A percentile compares a stretch with the other conserved stretches of the same genome.
phyloP scores from a whole-genome alignment of 2,113 vertebrate species.

The Rhinolophus ferrumequinum region DNA sequence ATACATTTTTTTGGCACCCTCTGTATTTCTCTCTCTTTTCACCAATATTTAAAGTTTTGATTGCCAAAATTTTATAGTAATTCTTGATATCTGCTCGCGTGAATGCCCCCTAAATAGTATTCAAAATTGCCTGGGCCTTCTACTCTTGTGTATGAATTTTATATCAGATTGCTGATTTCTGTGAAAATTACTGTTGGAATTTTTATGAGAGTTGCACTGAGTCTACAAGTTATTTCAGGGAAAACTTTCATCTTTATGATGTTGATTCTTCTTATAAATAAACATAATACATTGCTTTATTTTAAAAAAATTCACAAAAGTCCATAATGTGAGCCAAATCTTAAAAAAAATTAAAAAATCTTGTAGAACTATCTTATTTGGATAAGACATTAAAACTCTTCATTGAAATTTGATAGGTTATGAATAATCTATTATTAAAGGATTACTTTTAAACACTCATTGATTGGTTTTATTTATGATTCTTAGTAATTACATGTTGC shows the following conservation, averaged over 20 bases:
- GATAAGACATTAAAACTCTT: background rate
- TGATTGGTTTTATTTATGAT: background rate
- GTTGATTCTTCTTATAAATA: too few relatives aligned
- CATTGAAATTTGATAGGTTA: background rate
- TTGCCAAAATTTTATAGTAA: background rate
- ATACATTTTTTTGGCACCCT: too few relatives aligned
- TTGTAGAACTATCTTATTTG: background rate
- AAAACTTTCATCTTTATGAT: too few relatives aligned
- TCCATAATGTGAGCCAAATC: background rate
- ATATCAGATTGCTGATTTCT: background rate
- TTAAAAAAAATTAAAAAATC: background rate
- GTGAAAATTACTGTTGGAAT: background rate
- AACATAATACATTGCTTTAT: too few relatives aligned
- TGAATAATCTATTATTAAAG: background rate
- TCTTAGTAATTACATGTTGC: background rate
- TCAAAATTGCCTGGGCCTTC: background rate
- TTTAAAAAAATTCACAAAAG: background rate
- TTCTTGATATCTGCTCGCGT: background rate
- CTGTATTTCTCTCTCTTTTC: background rate
- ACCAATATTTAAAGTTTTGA: background rate
- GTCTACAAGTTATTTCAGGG: too few relatives aligned
- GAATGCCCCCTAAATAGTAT: background rate
- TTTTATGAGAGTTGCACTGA: background rate
- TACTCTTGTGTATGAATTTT: background rate
- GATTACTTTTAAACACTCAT: slow-evolving; percentile 31